Conservation (phyloP, 2,888 invertebrate genomes). For the Charanyca ferruginea region DNA sequence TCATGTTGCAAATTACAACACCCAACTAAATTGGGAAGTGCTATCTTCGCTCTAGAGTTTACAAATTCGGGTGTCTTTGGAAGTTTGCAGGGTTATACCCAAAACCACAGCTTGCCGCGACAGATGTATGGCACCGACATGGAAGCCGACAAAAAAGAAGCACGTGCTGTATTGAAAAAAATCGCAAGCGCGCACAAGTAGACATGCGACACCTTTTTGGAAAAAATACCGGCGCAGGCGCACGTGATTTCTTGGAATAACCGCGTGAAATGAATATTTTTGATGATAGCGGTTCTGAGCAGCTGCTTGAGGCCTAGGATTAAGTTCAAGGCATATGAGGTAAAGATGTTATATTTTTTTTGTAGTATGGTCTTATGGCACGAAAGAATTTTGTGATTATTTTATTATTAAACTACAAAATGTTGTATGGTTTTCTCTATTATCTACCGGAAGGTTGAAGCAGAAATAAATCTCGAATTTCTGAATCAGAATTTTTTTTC, state of each 20-base stretch:
- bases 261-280: conserved; percentile 81
- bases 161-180: conserved; percentile 86
- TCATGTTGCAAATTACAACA: conserved; percentile 87
- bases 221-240: conserved; percentile 72
- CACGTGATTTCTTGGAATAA: conserved; percentile 82
- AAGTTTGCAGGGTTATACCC: conserved; percentile 70
- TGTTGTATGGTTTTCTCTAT: not conserved
- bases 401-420: no score
- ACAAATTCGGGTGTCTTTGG: conserved; percentile 41
- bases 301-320: conserved; percentile 66
- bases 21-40: conserved; percentile 65
- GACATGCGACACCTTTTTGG: conserved; percentile 78
- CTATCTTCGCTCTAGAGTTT: conserved; percentile 8
- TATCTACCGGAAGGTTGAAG: no score
- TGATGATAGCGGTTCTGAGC: conserved; percentile 66
- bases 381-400: conserved; percentile 6
- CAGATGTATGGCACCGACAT: conserved; percentile 86
- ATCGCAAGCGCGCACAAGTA: conserved; percentile 90
- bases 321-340: conserved; percentile 31
- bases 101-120: conserved; percentile 88
- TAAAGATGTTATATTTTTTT: conserved; percentile 12
- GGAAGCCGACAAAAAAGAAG: conserved; percentile 86
- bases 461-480: no score
- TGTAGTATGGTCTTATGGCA: not conserved
- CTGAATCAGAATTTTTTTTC: no score